These are phyloP conservation scores for Carettochelys insculpta DNA, from an alignment of 2,113 vertebrate species.

Conservation along the genomic window DNA sequence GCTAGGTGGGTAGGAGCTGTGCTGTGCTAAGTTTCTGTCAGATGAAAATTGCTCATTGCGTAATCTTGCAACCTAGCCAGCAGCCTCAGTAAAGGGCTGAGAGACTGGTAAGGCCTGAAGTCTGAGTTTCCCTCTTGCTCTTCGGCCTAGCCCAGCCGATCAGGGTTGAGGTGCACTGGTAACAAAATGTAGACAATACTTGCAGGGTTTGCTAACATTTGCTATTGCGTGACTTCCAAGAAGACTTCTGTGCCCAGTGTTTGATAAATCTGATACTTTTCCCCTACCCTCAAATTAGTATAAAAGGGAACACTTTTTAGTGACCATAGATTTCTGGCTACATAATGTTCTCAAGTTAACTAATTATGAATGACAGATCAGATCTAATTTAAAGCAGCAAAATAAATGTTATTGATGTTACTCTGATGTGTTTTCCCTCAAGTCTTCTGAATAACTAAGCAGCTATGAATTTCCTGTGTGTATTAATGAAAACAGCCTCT, in stretches of 20 bases:
- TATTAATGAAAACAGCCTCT: conserved; percentile 55
- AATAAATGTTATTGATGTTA: conserved; percentile 12
- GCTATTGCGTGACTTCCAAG: background rate
- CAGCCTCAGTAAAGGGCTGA: background rate
- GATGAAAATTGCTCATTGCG: background rate
- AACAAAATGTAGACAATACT: fast-evolving
- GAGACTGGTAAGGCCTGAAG: fast-evolving
- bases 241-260: background rate
- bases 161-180: background rate
- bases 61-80: background rate
- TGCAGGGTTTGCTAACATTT: background rate
- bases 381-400: conserved; percentile 32
- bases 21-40: fast-evolving
- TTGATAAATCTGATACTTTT: background rate
- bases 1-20: background rate
- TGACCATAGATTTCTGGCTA: background rate
- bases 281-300: background rate
- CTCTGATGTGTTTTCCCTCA: background rate
- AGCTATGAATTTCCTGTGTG: conserved; percentile 41
- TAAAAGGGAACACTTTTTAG: background rate
- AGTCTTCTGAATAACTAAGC: conserved; percentile 25
- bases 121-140: background rate
- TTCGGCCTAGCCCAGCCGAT: background rate
- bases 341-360: background rate
- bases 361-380: conserved; percentile 4